Percentiles rank a stretch among this genome's conserved stretches.
Evolutionary conservation across 2,888 invertebrate species (phyloP).

Genomic region (Epirrhoe tristata): DNA sequence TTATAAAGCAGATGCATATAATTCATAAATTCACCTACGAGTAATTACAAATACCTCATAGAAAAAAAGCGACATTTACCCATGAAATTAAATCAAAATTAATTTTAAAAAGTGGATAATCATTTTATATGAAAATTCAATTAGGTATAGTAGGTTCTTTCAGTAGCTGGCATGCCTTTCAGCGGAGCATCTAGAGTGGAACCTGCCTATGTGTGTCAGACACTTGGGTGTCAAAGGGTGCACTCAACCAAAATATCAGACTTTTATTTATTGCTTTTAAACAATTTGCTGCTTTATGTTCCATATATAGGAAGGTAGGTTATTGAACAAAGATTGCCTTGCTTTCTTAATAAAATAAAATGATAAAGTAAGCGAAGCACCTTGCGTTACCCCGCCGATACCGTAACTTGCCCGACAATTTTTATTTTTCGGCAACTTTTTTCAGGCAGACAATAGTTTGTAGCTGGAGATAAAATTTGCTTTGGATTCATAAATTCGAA

Average conservation of each 20-base stretch:
- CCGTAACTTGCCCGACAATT: background rate
- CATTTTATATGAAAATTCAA: slow-evolving; percentile 26
- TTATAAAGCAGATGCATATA: too few relatives aligned
- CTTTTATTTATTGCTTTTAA: slow-evolving; percentile 47
- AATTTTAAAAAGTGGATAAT: background rate
- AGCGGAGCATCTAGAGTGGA: slow-evolving; percentile 55
- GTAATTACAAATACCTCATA: too few relatives aligned
- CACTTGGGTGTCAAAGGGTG: slow-evolving; percentile 51
- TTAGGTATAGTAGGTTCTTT: slow-evolving; percentile 29
- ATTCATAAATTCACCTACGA: too few relatives aligned
- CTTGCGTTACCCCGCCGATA: background rate
- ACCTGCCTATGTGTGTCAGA: slow-evolving; percentile 38
- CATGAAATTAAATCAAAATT: background rate
- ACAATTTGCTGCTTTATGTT: slow-evolving; percentile 31
- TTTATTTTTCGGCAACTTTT: background rate
- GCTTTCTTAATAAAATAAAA: background rate
- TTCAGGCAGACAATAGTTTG: too few relatives aligned
- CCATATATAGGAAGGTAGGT: background rate
- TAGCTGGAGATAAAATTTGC: too few relatives aligned
- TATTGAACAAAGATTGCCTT: background rate
- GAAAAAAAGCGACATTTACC: background rate
- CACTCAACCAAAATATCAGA: slow-evolving; percentile 59
- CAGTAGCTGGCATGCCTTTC: slow-evolving; percentile 54
- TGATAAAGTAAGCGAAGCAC: background rate
- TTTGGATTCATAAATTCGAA: too few relatives aligned